Evolutionary conservation across 2,888 invertebrate genomes (phyloP).

Genomic region (Cataglyphis livida): DNA sequence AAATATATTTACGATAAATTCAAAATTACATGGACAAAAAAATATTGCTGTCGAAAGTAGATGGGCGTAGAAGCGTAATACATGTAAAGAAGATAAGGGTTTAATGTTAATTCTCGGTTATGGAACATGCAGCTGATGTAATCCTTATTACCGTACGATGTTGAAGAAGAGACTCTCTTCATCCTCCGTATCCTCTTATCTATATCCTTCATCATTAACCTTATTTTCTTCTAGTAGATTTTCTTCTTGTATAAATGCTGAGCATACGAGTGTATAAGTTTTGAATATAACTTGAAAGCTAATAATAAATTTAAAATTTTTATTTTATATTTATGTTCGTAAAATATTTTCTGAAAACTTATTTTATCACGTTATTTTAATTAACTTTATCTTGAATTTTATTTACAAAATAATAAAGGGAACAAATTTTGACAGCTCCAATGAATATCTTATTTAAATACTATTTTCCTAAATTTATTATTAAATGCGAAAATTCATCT

Average conservation of each 20-base stretch:
- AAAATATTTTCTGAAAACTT: not conserved
- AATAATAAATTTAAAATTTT: not conserved
- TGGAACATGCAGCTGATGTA: slow-evolving; percentile 30
- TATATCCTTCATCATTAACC: slow-evolving; percentile 26
- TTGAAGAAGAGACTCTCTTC: slow-evolving; percentile 35
- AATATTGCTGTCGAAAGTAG: not conserved
- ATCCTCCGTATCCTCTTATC: slow-evolving; percentile 40
- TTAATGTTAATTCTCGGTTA: slow-evolving; percentile 51
- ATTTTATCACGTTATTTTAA: not conserved
- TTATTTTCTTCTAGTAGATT: not conserved
- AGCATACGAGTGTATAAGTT: not conserved
- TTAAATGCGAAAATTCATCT: not conserved
- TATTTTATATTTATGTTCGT: not conserved
- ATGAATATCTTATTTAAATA: not conserved
- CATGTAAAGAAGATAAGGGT: slow-evolving; percentile 25
- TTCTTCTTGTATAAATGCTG: not conserved
- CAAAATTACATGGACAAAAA: not conserved
- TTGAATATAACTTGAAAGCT: not conserved
- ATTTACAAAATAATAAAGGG: not conserved
- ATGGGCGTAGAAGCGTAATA: slow-evolving; percentile 3
- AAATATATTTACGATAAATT: not conserved
- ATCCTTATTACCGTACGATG: slow-evolving; percentile 38
- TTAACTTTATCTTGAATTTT: not conserved
- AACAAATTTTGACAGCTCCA: not conserved
- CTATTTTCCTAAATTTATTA: not conserved